phyloP scores from a whole-genome alignment of 2,113 vertebrate genomes.

The Etheostoma cragini region DNA sequence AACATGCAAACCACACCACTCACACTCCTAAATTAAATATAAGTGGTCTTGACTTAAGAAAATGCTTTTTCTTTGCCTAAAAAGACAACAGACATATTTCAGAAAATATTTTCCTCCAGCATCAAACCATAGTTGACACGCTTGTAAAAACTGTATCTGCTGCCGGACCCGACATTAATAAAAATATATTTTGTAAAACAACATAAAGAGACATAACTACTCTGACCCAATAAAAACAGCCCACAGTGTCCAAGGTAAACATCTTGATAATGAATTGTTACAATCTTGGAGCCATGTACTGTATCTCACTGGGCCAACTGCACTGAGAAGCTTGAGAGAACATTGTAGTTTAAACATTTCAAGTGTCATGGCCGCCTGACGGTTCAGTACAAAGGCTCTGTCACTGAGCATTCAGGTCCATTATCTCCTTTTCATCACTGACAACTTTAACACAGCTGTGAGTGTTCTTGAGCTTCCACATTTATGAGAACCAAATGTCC shows the following conservation, averaged over 20 bases:
- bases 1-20: slow-evolving; percentile 5
- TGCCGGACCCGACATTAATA: slow-evolving; percentile 4
- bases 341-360: not conserved
- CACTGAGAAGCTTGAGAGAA: not conserved
- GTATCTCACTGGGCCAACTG: not conserved
- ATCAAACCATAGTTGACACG: slow-evolving; percentile 4
- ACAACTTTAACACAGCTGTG: not conserved
- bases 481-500: not conserved
- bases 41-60: not conserved
- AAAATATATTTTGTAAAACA: not conserved
- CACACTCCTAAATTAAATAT: slow-evolving; percentile 2
- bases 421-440: slow-evolving; percentile 17
- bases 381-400: not conserved
- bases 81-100: slow-evolving; percentile 5
- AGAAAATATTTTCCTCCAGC: not conserved
- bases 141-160: slow-evolving; percentile 2
- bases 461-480: not conserved
- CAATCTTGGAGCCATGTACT: not conserved
- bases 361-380: not conserved
- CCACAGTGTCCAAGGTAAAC: not conserved
- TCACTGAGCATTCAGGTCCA: not conserved
- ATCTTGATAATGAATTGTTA: not conserved
- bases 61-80: not conserved
- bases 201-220: not conserved
- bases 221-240: not conserved